These are phyloP conservation scores for Agelaius phoeniceus DNA, from an alignment of 2,113 vertebrate genomes.

Conservation along the genomic window DNA sequence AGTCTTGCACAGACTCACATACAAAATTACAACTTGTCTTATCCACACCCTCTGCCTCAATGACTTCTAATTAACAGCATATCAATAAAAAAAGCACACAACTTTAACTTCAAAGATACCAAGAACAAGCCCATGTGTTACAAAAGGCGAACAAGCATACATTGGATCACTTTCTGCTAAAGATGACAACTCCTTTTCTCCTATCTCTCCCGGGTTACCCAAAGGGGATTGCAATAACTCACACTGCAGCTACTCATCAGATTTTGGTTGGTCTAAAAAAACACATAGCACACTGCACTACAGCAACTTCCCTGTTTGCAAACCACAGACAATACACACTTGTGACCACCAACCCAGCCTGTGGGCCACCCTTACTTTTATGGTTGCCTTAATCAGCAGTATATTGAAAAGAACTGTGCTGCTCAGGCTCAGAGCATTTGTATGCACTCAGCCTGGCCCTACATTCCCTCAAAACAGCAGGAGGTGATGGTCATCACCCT, in stretches of 20 bases:
- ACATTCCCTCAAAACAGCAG: neutral
- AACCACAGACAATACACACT: accelerated
- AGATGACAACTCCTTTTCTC: neutral
- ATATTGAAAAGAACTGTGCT: neutral
- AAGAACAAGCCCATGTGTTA: accelerated
- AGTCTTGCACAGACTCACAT: neutral
- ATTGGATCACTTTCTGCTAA: neutral
- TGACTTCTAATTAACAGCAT: neutral
- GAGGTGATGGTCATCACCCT: neutral
- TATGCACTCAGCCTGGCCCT: neutral
- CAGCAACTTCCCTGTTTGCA: accelerated
- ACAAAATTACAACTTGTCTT: neutral
- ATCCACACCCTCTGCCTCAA: neutral
- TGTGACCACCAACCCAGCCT: accelerated
- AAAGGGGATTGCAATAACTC: neutral
- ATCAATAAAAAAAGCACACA: neutral
- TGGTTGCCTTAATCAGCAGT: neutral
- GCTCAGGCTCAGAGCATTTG: neutral
- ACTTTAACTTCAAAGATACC: neutral
- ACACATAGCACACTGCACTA: accelerated
- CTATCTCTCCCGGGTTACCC: neutral
- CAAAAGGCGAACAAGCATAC: neutral
- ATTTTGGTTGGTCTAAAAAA: neutral
- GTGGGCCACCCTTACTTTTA: accelerated
- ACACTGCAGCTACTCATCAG: neutral